Base-by-base conservation (phyloP, 2,113 vertebrate species). In the Cranoglanis bouderius region DNA sequence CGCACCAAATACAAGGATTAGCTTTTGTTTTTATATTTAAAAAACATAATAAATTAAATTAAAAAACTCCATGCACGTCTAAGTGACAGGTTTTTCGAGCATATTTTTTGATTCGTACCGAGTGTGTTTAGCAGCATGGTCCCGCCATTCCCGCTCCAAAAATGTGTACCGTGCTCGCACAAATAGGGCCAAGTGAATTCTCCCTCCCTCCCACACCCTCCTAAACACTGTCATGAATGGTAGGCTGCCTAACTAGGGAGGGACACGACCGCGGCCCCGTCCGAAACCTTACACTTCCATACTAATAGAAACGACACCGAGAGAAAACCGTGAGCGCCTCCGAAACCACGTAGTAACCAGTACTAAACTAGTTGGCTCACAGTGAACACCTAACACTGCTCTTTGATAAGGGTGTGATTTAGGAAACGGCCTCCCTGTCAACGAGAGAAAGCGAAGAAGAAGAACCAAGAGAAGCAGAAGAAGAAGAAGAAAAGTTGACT, bases 71-170 rank as follows among this genome's bases (percentile, higher is more conserved):
- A 14, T 35, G 8, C 40, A 26, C 12, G 5, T 6, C 75, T 26
- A 2, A 81, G 2, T 82, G n/a, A 82, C n/a, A 12, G 18, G 3
- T 10, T 82, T 55, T 24, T 38, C n/a, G 7, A 8, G 14, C 77
- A n/a, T 57, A 16, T 51, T 12, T 74, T 29, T 26, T 13, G 26
- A 43, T 83, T 57, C n/a, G 78, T 53, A 53, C 78, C 81, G 10
- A 40, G 21, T 14, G 21, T 61, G 6, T 61, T 46, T 7, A 35
- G 35, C 3, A 92, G 88, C 91, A 65, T 92, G 94, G 93, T 95
- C 92, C 95, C 93, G 95, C 94, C 94, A 94, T 95, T 96, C 95
- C 95, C 94, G 93, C 93, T 92, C 92, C 91, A 89, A 90, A 65
- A 92, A 94, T 93, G 93, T 94, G 94, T 94, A 95, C 94, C 93